Evolutionary conservation across 2,888 invertebrate genomes (phyloP).

Genomic region (Aleiodes alternator): DNA sequence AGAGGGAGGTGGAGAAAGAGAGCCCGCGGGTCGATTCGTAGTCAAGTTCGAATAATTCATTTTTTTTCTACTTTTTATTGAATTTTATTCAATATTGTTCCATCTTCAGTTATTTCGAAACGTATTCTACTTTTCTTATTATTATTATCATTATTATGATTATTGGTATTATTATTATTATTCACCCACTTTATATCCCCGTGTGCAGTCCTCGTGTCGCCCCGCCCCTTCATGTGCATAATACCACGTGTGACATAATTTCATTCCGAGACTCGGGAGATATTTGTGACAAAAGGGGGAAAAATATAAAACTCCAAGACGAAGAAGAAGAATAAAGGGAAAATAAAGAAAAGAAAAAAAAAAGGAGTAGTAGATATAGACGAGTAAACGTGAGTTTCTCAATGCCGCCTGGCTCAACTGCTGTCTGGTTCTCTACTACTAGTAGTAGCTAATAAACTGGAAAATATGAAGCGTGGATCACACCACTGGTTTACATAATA

Average conservation of each 20-base stretch:
- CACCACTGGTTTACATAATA: constrained; percentile 66
- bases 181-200: too few species aligned
- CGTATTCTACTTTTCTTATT: too few species aligned
- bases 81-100: too few species aligned
- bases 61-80: not conserved
- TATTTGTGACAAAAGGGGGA: not conserved
- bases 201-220: not conserved
- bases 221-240: constrained; percentile 13
- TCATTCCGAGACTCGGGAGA: constrained; percentile 9
- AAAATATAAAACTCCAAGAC: constrained; percentile 4
- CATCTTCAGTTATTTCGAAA: too few species aligned
- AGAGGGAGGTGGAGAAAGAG: too few species aligned
- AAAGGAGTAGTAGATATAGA: constrained; percentile 7
- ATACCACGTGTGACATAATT: constrained; percentile 35
- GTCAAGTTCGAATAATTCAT: not conserved
- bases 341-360: not conserved
- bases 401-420: constrained; percentile 35
- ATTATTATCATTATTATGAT: too few species aligned
- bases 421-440: constrained; percentile 1
- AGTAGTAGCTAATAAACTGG: not conserved
- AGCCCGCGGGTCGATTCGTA: too few species aligned
- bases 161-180: too few species aligned
- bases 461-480: constrained; percentile 68
- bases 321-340: not conserved
- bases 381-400: constrained; percentile 21